These are phyloP conservation scores for Psix sp. DNA, from an alignment of 1,140 invertebrate genomes.

Conservation along the genomic window DNA sequence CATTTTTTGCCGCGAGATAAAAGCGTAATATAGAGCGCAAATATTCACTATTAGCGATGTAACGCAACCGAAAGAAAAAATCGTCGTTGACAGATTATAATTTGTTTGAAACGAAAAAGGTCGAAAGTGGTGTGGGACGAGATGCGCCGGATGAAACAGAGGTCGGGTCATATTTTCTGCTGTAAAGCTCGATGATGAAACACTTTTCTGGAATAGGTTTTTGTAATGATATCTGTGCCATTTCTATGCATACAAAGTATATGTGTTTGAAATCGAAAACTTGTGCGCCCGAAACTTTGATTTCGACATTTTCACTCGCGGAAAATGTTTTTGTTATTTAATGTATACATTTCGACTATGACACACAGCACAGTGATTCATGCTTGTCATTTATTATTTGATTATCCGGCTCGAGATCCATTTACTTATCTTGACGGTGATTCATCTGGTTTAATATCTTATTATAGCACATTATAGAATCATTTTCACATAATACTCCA, in stretches of 20 bases:
- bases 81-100: slow-evolving; percentile 47
- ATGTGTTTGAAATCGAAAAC: slow-evolving; percentile 46
- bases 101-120: slow-evolving; percentile 38
- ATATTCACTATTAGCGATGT: slow-evolving; percentile 43
- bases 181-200: slow-evolving; percentile 46
- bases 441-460: slow-evolving; percentile 45
- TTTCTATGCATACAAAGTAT: slow-evolving; percentile 53
- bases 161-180: slow-evolving; percentile 45
- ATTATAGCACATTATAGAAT: slow-evolving; percentile 46
- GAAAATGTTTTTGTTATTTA: slow-evolving; percentile 41
- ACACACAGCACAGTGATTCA: slow-evolving; percentile 35
- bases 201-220: slow-evolving; percentile 50
- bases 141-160: too few relatives aligned
- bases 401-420: slow-evolving; percentile 43
- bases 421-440: slow-evolving; percentile 47
- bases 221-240: slow-evolving; percentile 51
- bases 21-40: slow-evolving; percentile 28
- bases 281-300: slow-evolving; percentile 44
- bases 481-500: slow-evolving; percentile 36
- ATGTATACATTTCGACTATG: slow-evolving; percentile 21
- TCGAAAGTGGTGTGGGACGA: slow-evolving; percentile 18
- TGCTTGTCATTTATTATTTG: slow-evolving; percentile 48
- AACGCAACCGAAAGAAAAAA: slow-evolving; percentile 31
- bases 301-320: slow-evolving; percentile 23
- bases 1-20: slow-evolving; percentile 15